Base-by-base conservation (phyloP, 2,888 invertebrate genomes). In the Orthonevra nobilis region DNA sequence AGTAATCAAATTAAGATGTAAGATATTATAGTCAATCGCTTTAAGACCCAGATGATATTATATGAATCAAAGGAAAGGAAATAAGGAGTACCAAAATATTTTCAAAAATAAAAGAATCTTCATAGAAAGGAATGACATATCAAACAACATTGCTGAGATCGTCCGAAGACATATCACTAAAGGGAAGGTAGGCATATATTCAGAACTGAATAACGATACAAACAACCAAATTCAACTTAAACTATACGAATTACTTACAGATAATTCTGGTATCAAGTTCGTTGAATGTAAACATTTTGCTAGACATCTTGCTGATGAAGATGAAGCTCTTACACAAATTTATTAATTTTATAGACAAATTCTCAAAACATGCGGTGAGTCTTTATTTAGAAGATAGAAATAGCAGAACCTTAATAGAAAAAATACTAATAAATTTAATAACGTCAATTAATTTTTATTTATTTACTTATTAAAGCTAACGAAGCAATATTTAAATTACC, bases 151-250 rank as follows among this genome's bases (percentile, higher is more conserved):
- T 12, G 3, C 7, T 10, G 23, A 60, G 4, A 30, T 64, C 30
- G 12, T 46, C 20, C 10, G 38, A 36, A 42, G 28, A 30, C 58
- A 56, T 20, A 19, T 48, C 6, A 60, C n/a, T 17, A 36, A 36
- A 6, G 69, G 69, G 1, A 68, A 30, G 19, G 14, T 48, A 12
- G 58, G 46, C 0, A 38, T 69, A 15, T 60, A 42, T 30, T 10
- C 60, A 20, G 52, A 69, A 50, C 6, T 60, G 15, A 3, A 7
- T 1, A 46, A 69, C 14, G 17, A 1, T 19, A 12, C 30, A 38
- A 60, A 60, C 9, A 69, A 69, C 17, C 15, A 30, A 40, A n/a
- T 69, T 10, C 58, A 69, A 48, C 7, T 50, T 1, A 30, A 58
- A 38, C 9, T 40, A 1, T 48, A 36, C 0, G 32, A 64, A 52